Evolutionary conservation across 2,113 vertebrate species (phyloP), one percentile per base, ranked within the genome.

Genomic region (Eptesicus fuscus): DNA sequence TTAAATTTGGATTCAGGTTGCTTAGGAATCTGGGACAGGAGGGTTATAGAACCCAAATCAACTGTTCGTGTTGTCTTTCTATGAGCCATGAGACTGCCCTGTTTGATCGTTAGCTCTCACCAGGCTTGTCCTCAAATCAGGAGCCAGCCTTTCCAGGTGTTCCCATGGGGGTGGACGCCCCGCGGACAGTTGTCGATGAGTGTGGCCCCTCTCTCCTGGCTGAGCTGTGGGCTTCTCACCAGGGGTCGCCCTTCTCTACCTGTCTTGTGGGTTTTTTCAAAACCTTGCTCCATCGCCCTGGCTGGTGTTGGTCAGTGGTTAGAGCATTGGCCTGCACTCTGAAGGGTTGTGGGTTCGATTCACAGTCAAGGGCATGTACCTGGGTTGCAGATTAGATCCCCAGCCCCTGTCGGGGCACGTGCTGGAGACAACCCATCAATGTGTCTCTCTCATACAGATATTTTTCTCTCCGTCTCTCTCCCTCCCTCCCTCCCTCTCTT

Each of bases 141-240:
- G 1, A 10, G 23, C 5, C 40, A 9, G 1, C 10, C 14, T 71
- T 63, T 23, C 10, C 17, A 17, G 0, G 0, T 59, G 1, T 86
- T 59, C 11, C 25, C 17, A 0, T 5, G 30, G 61, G 37, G 63
- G 18, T 0, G 42, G 30, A 7, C 17, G 7, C 30, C 0, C 56
- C 17, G 0, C 4, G 70, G 22, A 11, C 8, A 1, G 18, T 2
- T 0, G 78, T 3, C 6, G 7, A 0, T 6, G 42, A 32, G 18
- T 20, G 5, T 4, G 7, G 42, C 32, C 51, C 4, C 28, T 11
- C 30, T 51, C 16, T 13, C 35, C 2, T 0, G 9, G 51, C 47
- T 8, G 7, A 18, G 25, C 76, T 5, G 28, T 14, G 0, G 16
- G 40, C 28, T 61, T 69, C 69, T 49, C 4, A 6, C 25, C 2